Conservation (phyloP, 2,113 vertebrate species). For the Caloenas nicobarica region DNA sequence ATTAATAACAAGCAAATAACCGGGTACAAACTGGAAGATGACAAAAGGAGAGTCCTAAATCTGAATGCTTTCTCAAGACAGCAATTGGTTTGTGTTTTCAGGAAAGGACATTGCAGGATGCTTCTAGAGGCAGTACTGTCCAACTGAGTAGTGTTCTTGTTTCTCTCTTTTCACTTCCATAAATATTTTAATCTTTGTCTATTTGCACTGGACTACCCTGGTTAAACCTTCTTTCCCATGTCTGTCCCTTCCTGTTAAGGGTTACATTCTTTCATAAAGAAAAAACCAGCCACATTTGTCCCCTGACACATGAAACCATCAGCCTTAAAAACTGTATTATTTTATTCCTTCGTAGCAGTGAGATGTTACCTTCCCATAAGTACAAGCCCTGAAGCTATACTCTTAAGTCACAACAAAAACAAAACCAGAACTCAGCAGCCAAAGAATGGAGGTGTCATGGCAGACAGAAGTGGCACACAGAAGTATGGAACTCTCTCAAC, state of each 20-base stretch:
- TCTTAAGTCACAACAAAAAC: not conserved
- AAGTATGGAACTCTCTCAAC: not conserved
- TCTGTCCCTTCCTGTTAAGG: not conserved
- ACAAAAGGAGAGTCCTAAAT: not conserved
- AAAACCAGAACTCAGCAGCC: not conserved
- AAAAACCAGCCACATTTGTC: not conserved
- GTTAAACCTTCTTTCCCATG: not conserved
- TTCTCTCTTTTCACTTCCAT: not conserved
- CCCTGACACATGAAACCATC: not conserved
- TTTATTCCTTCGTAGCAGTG: not conserved
- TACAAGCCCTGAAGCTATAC: not conserved
- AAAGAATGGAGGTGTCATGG: not conserved
- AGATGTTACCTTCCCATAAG: not conserved
- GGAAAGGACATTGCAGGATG: not conserved
- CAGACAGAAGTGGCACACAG: not conserved
- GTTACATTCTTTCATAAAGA: not conserved
- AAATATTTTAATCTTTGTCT: conserved; percentile 1
- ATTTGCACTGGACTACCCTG: not conserved
- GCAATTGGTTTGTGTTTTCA: not conserved
- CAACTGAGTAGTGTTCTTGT: not conserved
- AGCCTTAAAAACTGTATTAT: not conserved
- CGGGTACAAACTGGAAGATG: not conserved
- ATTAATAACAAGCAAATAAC: not conserved
- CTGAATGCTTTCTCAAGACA: not conserved
- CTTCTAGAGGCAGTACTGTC: not conserved